phyloP scores from a whole-genome alignment of 2,113 vertebrate species.

The Heterocephalus glaber region DNA sequence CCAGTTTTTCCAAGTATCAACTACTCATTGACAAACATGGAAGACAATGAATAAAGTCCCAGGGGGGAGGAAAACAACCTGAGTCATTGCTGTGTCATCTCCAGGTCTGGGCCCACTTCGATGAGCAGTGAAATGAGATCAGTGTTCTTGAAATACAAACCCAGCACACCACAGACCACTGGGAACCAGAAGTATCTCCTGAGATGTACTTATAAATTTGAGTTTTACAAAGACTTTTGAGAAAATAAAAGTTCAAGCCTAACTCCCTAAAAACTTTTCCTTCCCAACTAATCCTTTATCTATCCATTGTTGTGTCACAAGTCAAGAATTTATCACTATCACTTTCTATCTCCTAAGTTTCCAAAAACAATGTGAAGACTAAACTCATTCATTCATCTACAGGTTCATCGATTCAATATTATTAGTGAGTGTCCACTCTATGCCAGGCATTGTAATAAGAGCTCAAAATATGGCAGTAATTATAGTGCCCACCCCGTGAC shows the following conservation, averaged over 20 bases:
- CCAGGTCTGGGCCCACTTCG: neutral
- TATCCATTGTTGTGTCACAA: neutral
- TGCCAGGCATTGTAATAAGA: neutral
- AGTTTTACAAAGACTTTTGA: neutral
- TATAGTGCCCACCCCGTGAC: neutral
- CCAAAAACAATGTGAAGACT: neutral
- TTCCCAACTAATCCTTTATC: neutral
- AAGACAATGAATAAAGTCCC: neutral
- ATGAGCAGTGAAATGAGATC: neutral
- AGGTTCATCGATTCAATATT: neutral
- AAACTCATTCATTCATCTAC: neutral
- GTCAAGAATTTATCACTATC: neutral
- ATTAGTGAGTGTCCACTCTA: neutral
- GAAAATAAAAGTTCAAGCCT: neutral
- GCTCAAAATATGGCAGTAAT: neutral
- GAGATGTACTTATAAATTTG: neutral
- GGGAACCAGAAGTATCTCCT: neutral
- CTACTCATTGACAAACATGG: neutral
- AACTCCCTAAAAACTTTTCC: neutral
- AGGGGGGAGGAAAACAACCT: neutral
- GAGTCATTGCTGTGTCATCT: neutral
- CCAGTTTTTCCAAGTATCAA: conserved; percentile 23
- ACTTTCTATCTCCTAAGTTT: neutral
- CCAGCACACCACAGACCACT: neutral
- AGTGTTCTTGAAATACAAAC: neutral